Conservation (phyloP, 2,797 vertebrate genomes). For the Epinephelus malabaricus region DNA sequence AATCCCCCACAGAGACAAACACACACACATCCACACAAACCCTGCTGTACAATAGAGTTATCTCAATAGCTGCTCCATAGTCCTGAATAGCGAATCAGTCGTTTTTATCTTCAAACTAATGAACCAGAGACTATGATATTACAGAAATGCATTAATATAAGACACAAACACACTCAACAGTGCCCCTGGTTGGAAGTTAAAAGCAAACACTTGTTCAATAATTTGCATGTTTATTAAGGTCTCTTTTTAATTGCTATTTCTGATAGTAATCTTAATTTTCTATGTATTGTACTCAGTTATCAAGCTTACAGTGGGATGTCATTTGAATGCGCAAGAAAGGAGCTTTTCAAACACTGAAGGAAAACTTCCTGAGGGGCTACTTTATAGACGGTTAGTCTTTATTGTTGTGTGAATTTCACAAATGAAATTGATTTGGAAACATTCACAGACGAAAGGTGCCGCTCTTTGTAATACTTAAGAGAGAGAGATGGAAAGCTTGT, state of each 20-base stretch:
- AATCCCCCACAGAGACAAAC: background rate
- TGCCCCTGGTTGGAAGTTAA: background rate
- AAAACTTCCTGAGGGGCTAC: slow-evolving; percentile 9
- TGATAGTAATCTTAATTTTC: slow-evolving; percentile 23
- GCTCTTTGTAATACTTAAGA: slow-evolving; percentile 13
- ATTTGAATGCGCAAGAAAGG: slow-evolving; percentile 5
- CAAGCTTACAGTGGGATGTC: background rate
- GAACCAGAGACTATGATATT: slow-evolving; percentile 14
- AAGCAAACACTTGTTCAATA: slow-evolving; percentile 3
- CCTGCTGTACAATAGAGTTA: slow-evolving; percentile 3
- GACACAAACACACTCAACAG: slow-evolving; percentile 3
- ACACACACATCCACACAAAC: background rate
- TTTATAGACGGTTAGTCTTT: slow-evolving; percentile 32
- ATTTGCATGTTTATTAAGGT: slow-evolving; percentile 34
- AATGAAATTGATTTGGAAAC: slow-evolving; percentile 23
- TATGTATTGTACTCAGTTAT: background rate
- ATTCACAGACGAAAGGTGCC: background rate
- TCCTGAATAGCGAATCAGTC: slow-evolving; percentile 18
- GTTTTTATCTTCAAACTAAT: slow-evolving; percentile 37
- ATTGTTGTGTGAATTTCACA: slow-evolving; percentile 18
- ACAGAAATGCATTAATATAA: slow-evolving; percentile 15
- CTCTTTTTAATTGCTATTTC: slow-evolving; percentile 20
- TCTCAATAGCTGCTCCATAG: slow-evolving; percentile 13
- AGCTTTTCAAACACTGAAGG: slow-evolving; percentile 17
- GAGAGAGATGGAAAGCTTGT: background rate